Percentiles rank a stretch among this genome's conserved stretches.
These are phyloP conservation scores for Nothura maculosa DNA, from an alignment of 2,797 vertebrate genomes.

Conservation along the genomic window DNA sequence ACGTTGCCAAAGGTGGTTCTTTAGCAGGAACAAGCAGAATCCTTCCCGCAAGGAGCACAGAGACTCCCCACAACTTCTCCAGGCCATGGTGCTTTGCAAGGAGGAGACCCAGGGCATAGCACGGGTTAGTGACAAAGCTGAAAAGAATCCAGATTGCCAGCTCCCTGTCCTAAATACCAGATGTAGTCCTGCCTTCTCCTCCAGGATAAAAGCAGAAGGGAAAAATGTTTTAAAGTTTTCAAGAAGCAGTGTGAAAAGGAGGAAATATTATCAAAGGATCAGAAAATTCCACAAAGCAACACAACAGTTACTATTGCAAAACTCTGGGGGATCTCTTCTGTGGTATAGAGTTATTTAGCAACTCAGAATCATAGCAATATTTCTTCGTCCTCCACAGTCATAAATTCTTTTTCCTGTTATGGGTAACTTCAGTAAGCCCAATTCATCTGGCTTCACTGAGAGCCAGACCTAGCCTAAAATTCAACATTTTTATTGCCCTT, in stretches of 20 bases:
- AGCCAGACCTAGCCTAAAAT: conserved; percentile 43
- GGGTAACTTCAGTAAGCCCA: conserved; percentile 32
- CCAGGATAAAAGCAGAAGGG: conserved; percentile 42
- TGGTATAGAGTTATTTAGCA: conserved; percentile 26
- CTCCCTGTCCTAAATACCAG: conserved; percentile 70
- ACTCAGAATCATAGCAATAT: conserved; percentile 17
- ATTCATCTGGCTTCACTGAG: not conserved
- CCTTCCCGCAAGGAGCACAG: not conserved
- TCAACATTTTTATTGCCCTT: conserved; percentile 43
- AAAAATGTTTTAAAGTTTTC: conserved; percentile 44
- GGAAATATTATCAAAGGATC: conserved; percentile 65
- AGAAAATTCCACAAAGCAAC: conserved; percentile 68
- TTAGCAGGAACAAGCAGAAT: not conserved
- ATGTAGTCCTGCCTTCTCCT: conserved; percentile 48
- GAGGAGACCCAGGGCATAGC: conserved; percentile 31
- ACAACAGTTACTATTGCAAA: conserved; percentile 65
- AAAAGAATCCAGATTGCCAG: conserved; percentile 62
- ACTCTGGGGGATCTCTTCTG: conserved; percentile 59
- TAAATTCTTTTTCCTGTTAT: conserved; percentile 54
- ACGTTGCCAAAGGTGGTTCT: not conserved
- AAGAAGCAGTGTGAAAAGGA: conserved; percentile 45
- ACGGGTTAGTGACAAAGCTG: conserved; percentile 56
- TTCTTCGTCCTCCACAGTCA: conserved; percentile 29
- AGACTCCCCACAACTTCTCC: not conserved
- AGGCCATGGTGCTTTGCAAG: not conserved